Evolutionary conservation across 2,797 vertebrate genomes (phyloP), one percentile per base, ranked within the genome.

Genomic region (Scomberomorus guttatus): DNA sequence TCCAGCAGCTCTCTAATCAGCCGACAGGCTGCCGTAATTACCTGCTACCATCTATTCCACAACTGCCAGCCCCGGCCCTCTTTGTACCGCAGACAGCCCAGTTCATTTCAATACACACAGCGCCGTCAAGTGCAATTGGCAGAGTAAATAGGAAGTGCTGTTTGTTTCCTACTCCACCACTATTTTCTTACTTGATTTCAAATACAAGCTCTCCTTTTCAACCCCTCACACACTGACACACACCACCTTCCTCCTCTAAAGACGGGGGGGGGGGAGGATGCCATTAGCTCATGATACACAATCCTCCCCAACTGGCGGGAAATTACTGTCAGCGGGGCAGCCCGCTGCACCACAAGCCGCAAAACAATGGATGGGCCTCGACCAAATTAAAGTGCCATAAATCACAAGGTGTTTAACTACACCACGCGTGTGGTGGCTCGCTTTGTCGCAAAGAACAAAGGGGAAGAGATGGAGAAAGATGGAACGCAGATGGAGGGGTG

Each of bases 101-200:
- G 91, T 94, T 95, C 83, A 96, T 96, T 95, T 96, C 93, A 93
- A 94, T 90, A 92, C 92, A 87, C 90, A 87, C 90, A 82, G 92
- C 61, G 81, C 87, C 79, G 80, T 94, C 92, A 90, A 93, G 93
- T 85, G 90, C 94, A 96, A 95, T 92, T 95, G 95, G 93, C 90
- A 69, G 69, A 20, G 73, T 89, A 83, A 94, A 93, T 91, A 90
- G 79, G 82, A 94, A 90, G 63, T 39, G 71, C 89, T 94, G 92
- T 94, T 96, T 95, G 93, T 95, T 95, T 96, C 93, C 94, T 92
- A 84, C 92, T 94, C 93, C 75, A 11, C 55, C 58, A 69, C 69
- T 60, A 50, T 60, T 80, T 83, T 93, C 79, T 69, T 42, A 52
- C 48, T 77, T 75, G 72, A 87, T 85, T 85, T 82, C 66, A 87